Percentiles rank a stretch among this genome's conserved stretches.
phyloP scores from a whole-genome alignment of 2,888 invertebrate genomes.

The Tanytarsus gracilentus region DNA sequence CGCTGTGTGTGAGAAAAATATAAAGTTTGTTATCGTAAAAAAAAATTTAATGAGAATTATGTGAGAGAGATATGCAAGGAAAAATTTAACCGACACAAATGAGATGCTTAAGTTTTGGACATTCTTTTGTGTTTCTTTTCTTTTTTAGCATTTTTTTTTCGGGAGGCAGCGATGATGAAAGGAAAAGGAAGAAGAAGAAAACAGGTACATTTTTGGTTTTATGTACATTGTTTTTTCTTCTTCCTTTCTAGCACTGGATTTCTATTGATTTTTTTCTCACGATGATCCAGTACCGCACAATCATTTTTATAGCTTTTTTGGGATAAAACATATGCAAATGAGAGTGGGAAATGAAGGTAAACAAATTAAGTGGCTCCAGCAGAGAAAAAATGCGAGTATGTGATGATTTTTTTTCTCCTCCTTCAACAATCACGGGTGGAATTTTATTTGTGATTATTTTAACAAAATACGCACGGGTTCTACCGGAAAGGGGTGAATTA shows the following conservation, averaged over 20 bases:
- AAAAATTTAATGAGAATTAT: not conserved
- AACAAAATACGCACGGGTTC: no score
- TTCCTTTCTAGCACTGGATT: slow-evolving; percentile 20
- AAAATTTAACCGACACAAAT: not conserved
- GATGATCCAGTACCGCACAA: not conserved
- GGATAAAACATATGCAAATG: not conserved
- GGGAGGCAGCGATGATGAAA: not conserved
- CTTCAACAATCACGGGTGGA: no score
- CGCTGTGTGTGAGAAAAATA: slow-evolving; percentile 49
- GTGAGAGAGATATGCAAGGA: not conserved
- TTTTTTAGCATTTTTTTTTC: no score
- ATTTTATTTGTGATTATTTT: no score
- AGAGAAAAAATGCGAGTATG: no score
- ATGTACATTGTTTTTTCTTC: not conserved
- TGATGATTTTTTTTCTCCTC: no score
- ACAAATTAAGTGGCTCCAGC: no score
- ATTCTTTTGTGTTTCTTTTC: no score
- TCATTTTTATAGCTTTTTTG: not conserved
- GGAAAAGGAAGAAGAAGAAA: not conserved
- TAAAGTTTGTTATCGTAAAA: not conserved
- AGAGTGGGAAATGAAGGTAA: no score
- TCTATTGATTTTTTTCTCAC: slow-evolving; percentile 20
- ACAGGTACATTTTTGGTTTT: slow-evolving; percentile 8
- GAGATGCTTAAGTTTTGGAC: no score
- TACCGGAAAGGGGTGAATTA: not conserved